These are phyloP conservation scores for Chaitophorus viminalis DNA, from an alignment of 2,888 invertebrate species.

Conservation along the genomic window DNA sequence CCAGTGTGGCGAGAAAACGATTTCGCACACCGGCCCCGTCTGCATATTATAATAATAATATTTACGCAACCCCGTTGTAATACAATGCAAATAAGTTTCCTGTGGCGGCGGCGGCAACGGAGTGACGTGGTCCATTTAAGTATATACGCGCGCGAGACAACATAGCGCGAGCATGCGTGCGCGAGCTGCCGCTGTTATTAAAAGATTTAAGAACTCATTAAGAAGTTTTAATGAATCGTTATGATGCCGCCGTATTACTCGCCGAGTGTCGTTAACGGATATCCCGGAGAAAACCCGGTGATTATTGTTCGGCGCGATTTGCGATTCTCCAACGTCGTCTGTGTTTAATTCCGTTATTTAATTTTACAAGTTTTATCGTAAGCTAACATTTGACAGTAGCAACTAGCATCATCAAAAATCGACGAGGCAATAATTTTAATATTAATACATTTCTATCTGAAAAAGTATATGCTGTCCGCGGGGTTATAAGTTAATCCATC, in stretches of 20 bases:
- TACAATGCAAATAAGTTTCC: conserved; percentile 14
- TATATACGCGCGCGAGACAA: not conserved
- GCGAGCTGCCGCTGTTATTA: conserved; percentile 15
- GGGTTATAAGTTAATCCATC: no score
- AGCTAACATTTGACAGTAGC: not conserved
- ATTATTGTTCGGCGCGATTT: conserved; percentile 39
- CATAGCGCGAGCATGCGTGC: not conserved
- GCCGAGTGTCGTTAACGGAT: conserved; percentile 54
- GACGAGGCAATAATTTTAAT: no score
- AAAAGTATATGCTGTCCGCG: no score
- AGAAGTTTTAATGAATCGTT: conserved; percentile 60
- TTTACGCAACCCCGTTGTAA: not conserved
- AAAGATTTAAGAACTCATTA: conserved; percentile 60
- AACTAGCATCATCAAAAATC: no score
- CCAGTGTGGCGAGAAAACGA: not conserved
- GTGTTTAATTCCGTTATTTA: not conserved
- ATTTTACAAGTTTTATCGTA: not conserved
- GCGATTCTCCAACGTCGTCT: not conserved
- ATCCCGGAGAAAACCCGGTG: conserved; percentile 26
- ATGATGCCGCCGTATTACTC: conserved; percentile 36
- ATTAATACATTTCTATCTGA: no score
- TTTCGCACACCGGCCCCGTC: conserved; percentile 11
- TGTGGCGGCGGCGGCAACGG: not conserved
- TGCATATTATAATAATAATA: no score
- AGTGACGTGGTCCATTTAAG: not conserved